Evolutionary conservation across 2,797 vertebrate genomes (phyloP), one percentile per base, ranked within the genome.

Genomic region (Jordanella pulchra): DNA sequence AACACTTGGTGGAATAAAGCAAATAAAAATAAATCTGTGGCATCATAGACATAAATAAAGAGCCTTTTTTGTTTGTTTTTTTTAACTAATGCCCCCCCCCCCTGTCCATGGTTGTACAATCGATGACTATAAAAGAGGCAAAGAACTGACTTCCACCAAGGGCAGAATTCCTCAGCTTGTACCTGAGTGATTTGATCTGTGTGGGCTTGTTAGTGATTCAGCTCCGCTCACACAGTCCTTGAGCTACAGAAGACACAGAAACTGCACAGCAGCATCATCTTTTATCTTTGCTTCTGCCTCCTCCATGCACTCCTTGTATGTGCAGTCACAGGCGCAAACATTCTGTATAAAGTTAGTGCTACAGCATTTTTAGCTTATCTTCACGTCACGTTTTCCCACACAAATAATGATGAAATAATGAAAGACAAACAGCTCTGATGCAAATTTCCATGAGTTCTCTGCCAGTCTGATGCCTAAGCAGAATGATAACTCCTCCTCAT

Each of bases 1-100:
- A 97, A 84, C 92, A 95, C 96, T 97, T 80, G 7, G n/a, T 35
- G 35, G 72, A n/a, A 7, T 10, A 21, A 67, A 44, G 32, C 3
- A 35, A 13, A 7, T 11, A 9, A 17, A 7, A 17, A 39, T 7
- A 44, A 51, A 73, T 1, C 17, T 13, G 15, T 42, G 69, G 45
- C 45, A 65, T 6, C 48, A 17, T 66, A 1, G 12, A 45, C 10
- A 48, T 0, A 32, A 65, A 64, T 32, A 2, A 2, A 1, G 27
- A 0, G 3, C 51, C 60, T 42, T 44, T 6, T 35, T 9, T 32
- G 7, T 9, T 17, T 32, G 48, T 60, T 67, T 32, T 18, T 6
- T 23, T 48, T 61, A 75, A 75, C 58, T 74, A 44, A 78, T 11
- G 72, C 77, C 4, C 58, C 2, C 1, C 30, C 39, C 61, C 60